Conservation (phyloP, 1,140 invertebrate species). For the Bombus terrestris region DNA sequence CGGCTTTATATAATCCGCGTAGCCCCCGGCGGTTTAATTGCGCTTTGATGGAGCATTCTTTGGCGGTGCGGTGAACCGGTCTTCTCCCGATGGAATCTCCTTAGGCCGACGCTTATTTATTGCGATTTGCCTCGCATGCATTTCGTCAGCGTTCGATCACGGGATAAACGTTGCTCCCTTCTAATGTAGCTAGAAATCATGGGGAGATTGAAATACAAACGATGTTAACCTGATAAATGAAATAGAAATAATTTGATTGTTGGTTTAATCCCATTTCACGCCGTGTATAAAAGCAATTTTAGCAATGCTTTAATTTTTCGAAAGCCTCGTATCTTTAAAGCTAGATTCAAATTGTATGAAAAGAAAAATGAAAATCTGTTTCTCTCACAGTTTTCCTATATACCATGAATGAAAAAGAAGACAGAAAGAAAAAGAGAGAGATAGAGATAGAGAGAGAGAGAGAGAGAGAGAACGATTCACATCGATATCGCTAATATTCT, state of each 20-base stretch:
- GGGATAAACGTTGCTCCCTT: background rate
- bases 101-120: slow-evolving; percentile 33
- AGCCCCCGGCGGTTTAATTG: slow-evolving; percentile 61
- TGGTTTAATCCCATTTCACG: too few species aligned
- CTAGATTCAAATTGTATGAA: too few species aligned
- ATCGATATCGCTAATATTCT: background rate
- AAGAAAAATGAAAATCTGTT: too few species aligned
- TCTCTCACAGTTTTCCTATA: background rate
- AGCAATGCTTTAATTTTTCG: too few species aligned
- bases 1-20: slow-evolving; percentile 54
- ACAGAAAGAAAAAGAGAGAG: background rate
- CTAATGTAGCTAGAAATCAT: too few species aligned
- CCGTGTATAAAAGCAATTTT: too few species aligned
- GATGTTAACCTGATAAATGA: background rate
- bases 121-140: slow-evolving; percentile 27
- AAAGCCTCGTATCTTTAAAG: too few species aligned
- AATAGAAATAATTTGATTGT: too few species aligned
- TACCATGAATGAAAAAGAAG: too few species aligned
- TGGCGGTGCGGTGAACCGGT: slow-evolving; percentile 43
- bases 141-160: background rate
- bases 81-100: slow-evolving; percentile 16
- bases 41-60: slow-evolving; percentile 64
- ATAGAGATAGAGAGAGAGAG: too few species aligned
- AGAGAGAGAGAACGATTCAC: background rate
- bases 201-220: background rate